Conservation (phyloP, 2,113 vertebrate species). For the Chascanopsetta lugubris region DNA sequence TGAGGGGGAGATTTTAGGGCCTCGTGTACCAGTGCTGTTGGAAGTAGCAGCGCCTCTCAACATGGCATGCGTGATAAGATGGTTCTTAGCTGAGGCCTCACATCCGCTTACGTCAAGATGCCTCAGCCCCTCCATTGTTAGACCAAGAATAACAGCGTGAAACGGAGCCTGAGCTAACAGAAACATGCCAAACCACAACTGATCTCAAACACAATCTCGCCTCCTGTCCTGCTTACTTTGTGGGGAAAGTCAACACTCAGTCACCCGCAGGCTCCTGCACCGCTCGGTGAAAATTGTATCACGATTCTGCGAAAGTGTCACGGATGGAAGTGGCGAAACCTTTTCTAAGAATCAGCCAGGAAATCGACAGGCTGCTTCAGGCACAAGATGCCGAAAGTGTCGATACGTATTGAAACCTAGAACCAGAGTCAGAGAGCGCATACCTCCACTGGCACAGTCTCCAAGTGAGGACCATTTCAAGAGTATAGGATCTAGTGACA, state of each 20-base stretch:
- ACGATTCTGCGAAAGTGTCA: not conserved
- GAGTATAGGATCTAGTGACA: no score
- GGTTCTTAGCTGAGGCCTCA: not conserved
- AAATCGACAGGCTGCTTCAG: no score
- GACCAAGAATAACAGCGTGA: conserved; percentile 7
- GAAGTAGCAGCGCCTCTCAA: not conserved
- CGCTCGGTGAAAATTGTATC: not conserved
- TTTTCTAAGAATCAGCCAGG: no score
- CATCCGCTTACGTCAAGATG: conserved; percentile 1
- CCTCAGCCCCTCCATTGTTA: not conserved
- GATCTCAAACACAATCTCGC: conserved; percentile 19
- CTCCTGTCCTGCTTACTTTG: conserved; percentile 2
- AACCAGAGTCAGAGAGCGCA: no score
- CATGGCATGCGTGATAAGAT: not conserved
- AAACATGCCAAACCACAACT: conserved; percentile 11
- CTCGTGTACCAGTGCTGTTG: not conserved
- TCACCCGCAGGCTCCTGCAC: conserved; percentile 11
- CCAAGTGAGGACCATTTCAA: no score
- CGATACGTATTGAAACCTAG: no score
- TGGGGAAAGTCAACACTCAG: not conserved
- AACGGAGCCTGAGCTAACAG: conserved; percentile 24
- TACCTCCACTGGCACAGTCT: no score
- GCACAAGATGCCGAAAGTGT: no score
- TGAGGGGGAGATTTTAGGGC: not conserved
- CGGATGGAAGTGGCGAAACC: not conserved